Conservation (phyloP, 2,113 vertebrate genomes). For the Nannobrachium achirus region DNA sequence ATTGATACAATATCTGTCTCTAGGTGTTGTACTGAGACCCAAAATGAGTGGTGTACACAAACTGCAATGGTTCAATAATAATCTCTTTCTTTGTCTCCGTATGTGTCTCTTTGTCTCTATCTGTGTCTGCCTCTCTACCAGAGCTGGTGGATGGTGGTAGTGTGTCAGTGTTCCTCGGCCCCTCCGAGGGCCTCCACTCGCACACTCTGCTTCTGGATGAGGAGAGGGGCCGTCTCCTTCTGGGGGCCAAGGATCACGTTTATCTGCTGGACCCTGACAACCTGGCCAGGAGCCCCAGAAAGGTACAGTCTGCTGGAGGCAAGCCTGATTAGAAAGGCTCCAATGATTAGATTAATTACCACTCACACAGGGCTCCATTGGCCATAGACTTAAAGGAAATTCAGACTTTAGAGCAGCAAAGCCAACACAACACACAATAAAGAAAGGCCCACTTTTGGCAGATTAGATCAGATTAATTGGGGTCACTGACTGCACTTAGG, state of each 20-base stretch:
- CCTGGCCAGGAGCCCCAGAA: constrained; percentile 88
- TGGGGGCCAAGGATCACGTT: constrained; percentile 91
- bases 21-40: too few relatives aligned
- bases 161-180: constrained; percentile 87
- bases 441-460: not conserved
- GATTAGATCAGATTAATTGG: too few relatives aligned
- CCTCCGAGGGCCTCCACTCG: constrained; percentile 88
- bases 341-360: not conserved
- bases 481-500: constrained; percentile 5
- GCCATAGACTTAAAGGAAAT: not conserved
- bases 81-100: not conserved
- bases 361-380: not conserved
- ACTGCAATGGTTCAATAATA: not conserved
- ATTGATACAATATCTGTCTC: too few relatives aligned
- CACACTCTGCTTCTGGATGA: constrained; percentile 94
- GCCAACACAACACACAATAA: not conserved
- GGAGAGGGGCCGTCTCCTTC: constrained; percentile 88
- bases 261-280: constrained; percentile 90
- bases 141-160: constrained; percentile 92
- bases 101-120: not conserved
- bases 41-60: not conserved
- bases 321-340: not conserved
- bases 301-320: constrained; percentile 73
- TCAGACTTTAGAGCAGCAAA: not conserved
- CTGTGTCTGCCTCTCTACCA: constrained; percentile 57